Evolutionary conservation across 2,888 invertebrate species (phyloP).

Genomic region (Habrosyne pyritoides): DNA sequence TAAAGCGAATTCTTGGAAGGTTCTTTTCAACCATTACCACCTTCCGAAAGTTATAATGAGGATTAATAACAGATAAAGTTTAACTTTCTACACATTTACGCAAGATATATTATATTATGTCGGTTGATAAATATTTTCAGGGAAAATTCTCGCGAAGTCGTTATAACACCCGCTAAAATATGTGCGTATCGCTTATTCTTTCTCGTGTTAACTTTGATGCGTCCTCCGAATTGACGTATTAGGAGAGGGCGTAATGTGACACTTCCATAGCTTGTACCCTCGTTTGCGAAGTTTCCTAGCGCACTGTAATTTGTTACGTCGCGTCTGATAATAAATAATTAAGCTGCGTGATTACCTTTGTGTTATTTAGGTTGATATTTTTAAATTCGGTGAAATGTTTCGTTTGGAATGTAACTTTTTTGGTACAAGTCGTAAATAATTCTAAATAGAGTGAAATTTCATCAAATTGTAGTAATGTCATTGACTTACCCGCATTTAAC

Average conservation of each 20-base stretch:
- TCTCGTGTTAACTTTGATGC: background rate
- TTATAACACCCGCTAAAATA: background rate
- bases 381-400: background rate
- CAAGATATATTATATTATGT: background rate
- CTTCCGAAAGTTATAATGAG: too few relatives aligned
- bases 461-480: background rate
- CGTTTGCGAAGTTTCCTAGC: background rate
- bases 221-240: background rate
- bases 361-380: background rate
- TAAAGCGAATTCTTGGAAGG: too few relatives aligned
- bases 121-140: background rate
- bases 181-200: background rate
- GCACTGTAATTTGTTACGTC: background rate
- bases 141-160: background rate
- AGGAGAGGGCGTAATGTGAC: background rate
- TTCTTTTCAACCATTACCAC: too few relatives aligned
- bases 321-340: background rate
- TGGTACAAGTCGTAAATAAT: background rate
- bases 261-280: background rate
- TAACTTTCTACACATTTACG: too few relatives aligned
- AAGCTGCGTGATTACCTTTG: background rate
- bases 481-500: slow-evolving; percentile 2
- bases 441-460: background rate
- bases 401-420: background rate
- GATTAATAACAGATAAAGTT: background rate